phyloP scores from a whole-genome alignment of 1,140 invertebrate species.

The Schmidtea mediterranea region DNA sequence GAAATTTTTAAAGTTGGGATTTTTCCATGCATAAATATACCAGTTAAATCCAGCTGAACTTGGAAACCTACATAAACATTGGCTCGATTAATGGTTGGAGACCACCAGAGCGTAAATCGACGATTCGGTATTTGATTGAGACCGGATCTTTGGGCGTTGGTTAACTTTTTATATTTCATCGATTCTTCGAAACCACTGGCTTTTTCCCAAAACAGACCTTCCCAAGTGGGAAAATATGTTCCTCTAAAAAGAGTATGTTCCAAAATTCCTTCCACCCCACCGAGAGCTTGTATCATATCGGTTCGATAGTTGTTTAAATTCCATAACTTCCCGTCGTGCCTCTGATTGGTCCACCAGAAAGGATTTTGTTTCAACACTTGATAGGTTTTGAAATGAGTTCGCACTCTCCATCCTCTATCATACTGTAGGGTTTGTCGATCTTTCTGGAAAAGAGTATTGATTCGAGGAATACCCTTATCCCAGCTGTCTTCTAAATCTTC shows the following conservation, averaged over 20 bases:
- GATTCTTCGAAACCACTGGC: slow-evolving; percentile 98
- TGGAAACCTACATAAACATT: slow-evolving; percentile 94
- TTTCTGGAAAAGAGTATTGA: slow-evolving; percentile 96
- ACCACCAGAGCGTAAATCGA: slow-evolving; percentile 98
- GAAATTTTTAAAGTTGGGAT: slow-evolving; percentile 99
- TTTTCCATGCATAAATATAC: slow-evolving; percentile 99
- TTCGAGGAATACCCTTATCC: slow-evolving; percentile 92
- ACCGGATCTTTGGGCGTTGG: slow-evolving; percentile 94
- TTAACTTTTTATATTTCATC: slow-evolving; percentile 99
- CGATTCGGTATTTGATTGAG: slow-evolving; percentile 98
- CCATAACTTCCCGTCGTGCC: slow-evolving; percentile 90
- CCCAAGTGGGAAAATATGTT: slow-evolving; percentile 99
- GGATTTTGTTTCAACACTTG: slow-evolving; percentile 97
- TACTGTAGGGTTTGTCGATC: slow-evolving; percentile 92
- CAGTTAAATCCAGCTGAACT: slow-evolving; percentile 91
- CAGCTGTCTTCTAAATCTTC: slow-evolving; percentile 97
- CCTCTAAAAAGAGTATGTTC: slow-evolving; percentile 97
- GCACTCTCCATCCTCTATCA: slow-evolving; percentile 93
- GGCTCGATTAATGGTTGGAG: slow-evolving; percentile 91
- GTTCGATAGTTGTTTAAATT: slow-evolving; percentile 96
- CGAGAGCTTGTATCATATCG: slow-evolving; percentile 96
- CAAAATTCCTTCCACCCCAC: slow-evolving; percentile 95
- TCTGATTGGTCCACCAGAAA: slow-evolving; percentile 39
- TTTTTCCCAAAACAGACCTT: slow-evolving; percentile 99
- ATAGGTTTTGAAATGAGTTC: slow-evolving; percentile 96